These are phyloP conservation scores for Arizona elegans DNA, from an alignment of 2,113 vertebrate genomes.

Conservation along the genomic window DNA sequence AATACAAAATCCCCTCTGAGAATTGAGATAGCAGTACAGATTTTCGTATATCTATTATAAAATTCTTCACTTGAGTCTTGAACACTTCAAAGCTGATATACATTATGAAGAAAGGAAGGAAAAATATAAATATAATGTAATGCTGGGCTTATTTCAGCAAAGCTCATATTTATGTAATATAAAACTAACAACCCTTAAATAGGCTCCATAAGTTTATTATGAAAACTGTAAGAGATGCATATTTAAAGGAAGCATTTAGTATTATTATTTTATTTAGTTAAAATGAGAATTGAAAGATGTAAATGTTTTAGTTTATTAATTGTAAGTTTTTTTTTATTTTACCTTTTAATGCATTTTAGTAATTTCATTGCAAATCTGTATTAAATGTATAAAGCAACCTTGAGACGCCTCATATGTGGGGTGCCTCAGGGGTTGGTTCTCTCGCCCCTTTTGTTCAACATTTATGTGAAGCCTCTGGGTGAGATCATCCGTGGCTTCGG, in stretches of 20 bases:
- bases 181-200: neutral
- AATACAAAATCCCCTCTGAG: too few species aligned
- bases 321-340: neutral
- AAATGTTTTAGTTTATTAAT: neutral
- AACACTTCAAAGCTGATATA: neutral
- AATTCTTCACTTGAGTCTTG: neutral
- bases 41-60: neutral
- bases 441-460: too few species aligned
- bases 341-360: neutral
- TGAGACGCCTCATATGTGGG: too few species aligned
- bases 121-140: neutral
- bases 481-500: too few species aligned
- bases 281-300: neutral
- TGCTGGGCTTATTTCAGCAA: neutral
- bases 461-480: too few species aligned
- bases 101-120: neutral
- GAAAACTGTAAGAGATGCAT: neutral
- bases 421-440: too few species aligned
- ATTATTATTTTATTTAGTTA: neutral
- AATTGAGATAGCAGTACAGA: neutral
- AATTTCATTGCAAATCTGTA: constrained; percentile 31
- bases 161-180: neutral
- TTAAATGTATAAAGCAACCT: constrained; percentile 2
- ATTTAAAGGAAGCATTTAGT: neutral
- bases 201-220: neutral